Evolutionary conservation across 2,113 vertebrate genomes (phyloP), one percentile per base, ranked within the genome.

Genomic region (Cromileptes altivelis): DNA sequence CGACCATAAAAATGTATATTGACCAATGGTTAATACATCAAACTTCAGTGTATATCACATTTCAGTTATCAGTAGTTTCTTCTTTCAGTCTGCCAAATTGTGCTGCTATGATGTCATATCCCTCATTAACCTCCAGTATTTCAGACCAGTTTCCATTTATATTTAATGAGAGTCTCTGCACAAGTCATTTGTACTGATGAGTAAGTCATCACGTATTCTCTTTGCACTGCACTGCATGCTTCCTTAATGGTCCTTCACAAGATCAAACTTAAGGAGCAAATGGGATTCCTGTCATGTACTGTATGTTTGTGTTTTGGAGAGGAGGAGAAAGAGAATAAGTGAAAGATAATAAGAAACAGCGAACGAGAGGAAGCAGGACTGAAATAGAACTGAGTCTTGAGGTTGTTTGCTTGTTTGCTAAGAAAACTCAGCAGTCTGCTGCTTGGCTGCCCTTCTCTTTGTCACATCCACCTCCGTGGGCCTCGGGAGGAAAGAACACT

Each of bases 361-460:
- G 50, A 68, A 63, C 40, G 50, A 61, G 42, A 67, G 42, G 53
- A 50, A 30, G 60, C 4, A 1, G 42, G 63, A 80, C 50, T 60
- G 53, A 85, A 85, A 84, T 47, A 85, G 58, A 85, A 81, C n/a
- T 8, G 56, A 55, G 58, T 84, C 33, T 88, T 47, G 61, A 73
- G 82, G 77, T 77, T 93, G 81, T 94, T 91, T 88, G 83, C 76
- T 68, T 52, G 25, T 52, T 69, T 69, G 65, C 67, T 70, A 8
- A 77, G 82, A 85, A 85, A 82, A 68, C 70, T 15, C 63, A 40
- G 72, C 42, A 75, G 70, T 69, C 72, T 76, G 82, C 78, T 77
- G 67, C 63, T 85, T 49, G 52, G 73, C 71, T 78, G 82, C 56
- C 79, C 81, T 72, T 84, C 70, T 73, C 64, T 87, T 85, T 80